phyloP scores from a whole-genome alignment of 2,888 invertebrate genomes.

The Rhagonycha lutea region DNA sequence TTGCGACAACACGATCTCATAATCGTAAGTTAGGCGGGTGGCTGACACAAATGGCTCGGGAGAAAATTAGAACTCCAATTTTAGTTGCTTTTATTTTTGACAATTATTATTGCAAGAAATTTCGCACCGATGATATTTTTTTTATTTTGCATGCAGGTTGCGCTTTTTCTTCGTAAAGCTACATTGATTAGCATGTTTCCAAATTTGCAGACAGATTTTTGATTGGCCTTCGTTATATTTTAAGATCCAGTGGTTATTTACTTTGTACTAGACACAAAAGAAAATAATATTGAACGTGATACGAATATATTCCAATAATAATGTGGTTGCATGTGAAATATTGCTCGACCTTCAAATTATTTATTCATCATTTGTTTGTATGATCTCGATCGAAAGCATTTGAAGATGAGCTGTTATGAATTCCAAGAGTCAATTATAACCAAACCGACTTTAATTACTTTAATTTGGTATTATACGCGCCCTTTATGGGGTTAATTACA shows the following conservation, averaged over 20 bases:
- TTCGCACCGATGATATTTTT: not conserved
- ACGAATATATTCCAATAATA: conserved; percentile 10
- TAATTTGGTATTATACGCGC: conserved; percentile 1
- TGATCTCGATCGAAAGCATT: conserved; percentile 21
- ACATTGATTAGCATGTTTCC: conserved; percentile 5
- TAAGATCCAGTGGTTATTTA: conserved; percentile 17
- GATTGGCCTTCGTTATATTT: conserved; percentile 12
- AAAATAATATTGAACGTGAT: conserved; percentile 17
- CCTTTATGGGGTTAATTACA: not conserved
- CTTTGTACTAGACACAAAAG: conserved; percentile 24
- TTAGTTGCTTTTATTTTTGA: conserved; percentile 7
- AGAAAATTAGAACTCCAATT: conserved; percentile 26
- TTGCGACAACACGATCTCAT: conserved; percentile 17
- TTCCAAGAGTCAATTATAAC: conserved; percentile 17
- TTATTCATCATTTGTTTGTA: conserved; percentile 15
- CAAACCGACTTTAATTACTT: conserved; percentile 5
- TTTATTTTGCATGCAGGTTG: not conserved
- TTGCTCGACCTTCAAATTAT: conserved; percentile 19
- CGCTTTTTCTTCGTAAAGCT: not conserved
- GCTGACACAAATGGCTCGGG: conserved; percentile 23
- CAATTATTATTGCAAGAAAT: conserved; percentile 8
- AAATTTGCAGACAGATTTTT: conserved; percentile 11
- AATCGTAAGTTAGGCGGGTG: conserved; percentile 27
- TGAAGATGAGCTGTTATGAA: conserved; percentile 11
- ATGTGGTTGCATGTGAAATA: conserved; percentile 12